Base-by-base conservation (phyloP, 2,888 invertebrate species). In the Campoplex capitator region DNA sequence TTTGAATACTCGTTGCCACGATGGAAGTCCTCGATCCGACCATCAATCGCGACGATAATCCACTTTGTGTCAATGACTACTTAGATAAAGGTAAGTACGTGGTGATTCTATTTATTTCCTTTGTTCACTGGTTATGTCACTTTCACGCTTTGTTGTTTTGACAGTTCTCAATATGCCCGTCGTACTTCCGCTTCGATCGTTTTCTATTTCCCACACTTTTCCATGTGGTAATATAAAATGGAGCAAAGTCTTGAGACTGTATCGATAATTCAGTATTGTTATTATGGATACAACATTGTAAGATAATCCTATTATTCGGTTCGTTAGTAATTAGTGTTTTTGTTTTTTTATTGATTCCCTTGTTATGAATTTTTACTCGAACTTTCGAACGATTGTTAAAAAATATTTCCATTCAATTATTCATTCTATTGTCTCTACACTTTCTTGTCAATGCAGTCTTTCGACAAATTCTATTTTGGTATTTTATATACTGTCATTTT, bases 11-110 rank as follows among this genome's bases (percentile, higher is more conserved):
- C 51, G 51, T 58, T 28, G 56, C 78, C 56, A 84, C 51, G 71
- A 92, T 94, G 94, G 94, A 94, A 89, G 92, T 94, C n/a, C 85
- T 94, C 62, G 94, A 94, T 90, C 93, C 94, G 13, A 93, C 92
- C 73, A 89, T 93, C 45, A 91, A 92, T 4, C 92, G 93, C 78
- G 94, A 94, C 84, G 93, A 94, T 88, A 93, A 92, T 77, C 94
- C 94, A 73, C 89, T 94, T 8, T 93, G 92, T 81, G 81, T 93
- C 84, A 93, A 94, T 85, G 94, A 94, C 88, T 92, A 91, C 16
- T 51, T 92, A 54, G 92, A 93, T 56, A 93, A 91, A 93, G 92
- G 94, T 94, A 84, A 62, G 38, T 18, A 62, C 65, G 76, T 3
- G 45, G 11, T 13, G n/a, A 42, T 38, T 18, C 16, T 54, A 70